A percentile compares a stretch with the other conserved stretches of the same genome.
Conservation (phyloP, 1,140 invertebrate genomes). For the Drosophila lini region DNA sequence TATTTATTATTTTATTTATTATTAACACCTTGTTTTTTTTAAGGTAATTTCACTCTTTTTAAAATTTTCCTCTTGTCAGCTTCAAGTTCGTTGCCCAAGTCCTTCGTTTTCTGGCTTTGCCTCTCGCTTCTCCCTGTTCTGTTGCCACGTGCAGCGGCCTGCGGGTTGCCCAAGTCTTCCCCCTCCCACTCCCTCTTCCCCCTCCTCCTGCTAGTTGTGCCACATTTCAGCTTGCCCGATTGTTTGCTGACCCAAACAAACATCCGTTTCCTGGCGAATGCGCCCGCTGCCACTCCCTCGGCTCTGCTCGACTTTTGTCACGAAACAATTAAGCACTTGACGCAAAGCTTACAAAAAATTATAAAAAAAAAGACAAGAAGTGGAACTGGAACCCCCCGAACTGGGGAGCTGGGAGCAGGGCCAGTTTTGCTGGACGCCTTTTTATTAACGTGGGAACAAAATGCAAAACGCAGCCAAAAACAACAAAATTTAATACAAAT, state of each 20-base stretch:
- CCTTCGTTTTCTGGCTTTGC: slow-evolving; percentile 29
- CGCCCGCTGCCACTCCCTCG: slow-evolving; percentile 37
- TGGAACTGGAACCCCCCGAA: slow-evolving; percentile 36
- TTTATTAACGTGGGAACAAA: slow-evolving; percentile 77
- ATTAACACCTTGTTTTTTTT: background rate
- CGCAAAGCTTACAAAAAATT: slow-evolving; percentile 16
- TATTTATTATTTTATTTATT: too few species aligned
- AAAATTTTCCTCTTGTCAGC: slow-evolving; percentile 6
- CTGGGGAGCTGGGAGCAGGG: slow-evolving; percentile 13
- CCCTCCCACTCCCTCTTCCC: background rate
- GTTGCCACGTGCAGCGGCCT: slow-evolving; percentile 59
- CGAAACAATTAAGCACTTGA: slow-evolving; percentile 72
- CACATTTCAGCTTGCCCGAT: slow-evolving; percentile 16
- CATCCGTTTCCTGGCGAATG: slow-evolving; percentile 77
- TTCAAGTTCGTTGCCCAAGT: slow-evolving; percentile 65
- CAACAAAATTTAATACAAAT: slow-evolving; percentile 27
- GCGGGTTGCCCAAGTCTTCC: slow-evolving; percentile 13
- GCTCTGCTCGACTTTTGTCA: slow-evolving; percentile 39
- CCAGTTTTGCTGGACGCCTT: slow-evolving; percentile 30
- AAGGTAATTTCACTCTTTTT: background rate
- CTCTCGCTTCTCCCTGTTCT: background rate
- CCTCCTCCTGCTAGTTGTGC: background rate
- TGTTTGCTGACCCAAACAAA: slow-evolving; percentile 71
- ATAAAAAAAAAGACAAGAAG: slow-evolving; percentile 3
- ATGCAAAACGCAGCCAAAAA: slow-evolving; percentile 53